These are phyloP conservation scores for Podocnemis expansa DNA, from an alignment of 2,113 vertebrate species.

Conservation along the genomic window DNA sequence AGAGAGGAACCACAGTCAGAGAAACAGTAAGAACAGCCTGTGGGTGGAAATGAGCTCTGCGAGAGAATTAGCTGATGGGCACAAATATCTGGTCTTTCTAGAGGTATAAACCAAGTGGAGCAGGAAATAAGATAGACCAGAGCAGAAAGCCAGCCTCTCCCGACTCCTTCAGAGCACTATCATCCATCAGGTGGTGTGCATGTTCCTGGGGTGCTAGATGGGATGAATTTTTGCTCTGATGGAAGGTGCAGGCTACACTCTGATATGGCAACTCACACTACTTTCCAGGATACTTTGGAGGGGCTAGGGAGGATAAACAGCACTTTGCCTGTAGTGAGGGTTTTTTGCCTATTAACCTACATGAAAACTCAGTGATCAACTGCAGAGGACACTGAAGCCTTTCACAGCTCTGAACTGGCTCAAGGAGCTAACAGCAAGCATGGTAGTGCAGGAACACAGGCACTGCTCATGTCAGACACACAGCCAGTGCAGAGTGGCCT, in stretches of 20 bases:
- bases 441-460: background rate
- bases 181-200: background rate
- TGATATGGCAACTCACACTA: background rate
- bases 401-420: background rate
- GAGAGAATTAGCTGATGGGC: background rate
- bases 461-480: too few species aligned
- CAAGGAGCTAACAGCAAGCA: background rate
- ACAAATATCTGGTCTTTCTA: background rate
- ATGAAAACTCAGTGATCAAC: background rate
- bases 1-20: background rate
- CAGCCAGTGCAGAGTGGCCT: background rate
- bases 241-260: background rate
- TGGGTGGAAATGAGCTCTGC: background rate
- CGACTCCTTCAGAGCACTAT: background rate
- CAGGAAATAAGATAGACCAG: background rate
- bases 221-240: background rate
- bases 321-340: background rate
- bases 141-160: background rate
- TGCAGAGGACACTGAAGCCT: background rate
- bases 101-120: background rate
- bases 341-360: background rate
- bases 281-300: background rate
- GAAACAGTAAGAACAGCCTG: background rate
- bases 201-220: accelerated
- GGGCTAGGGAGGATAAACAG: background rate